phyloP scores from a whole-genome alignment of 1,140 invertebrate genomes.

The Polypedilum vanderplanki region DNA sequence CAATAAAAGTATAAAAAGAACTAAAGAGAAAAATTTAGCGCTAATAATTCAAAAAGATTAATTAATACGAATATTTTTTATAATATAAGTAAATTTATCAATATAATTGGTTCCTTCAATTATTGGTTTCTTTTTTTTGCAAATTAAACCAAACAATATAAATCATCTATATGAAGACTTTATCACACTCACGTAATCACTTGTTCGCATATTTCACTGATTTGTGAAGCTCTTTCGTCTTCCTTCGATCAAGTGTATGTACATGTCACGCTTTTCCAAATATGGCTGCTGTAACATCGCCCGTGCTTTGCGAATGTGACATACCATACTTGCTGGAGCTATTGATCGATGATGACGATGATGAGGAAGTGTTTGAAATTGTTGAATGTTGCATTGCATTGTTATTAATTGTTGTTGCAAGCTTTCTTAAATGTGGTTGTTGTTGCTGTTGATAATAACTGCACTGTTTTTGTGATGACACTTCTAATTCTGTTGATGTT shows the following conservation, averaged over 20 bases:
- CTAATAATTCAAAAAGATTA: too few relatives aligned
- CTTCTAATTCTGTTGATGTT: slow-evolving; percentile 7
- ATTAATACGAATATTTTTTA: neutral
- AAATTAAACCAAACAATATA: neutral
- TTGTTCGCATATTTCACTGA: slow-evolving; percentile 36
- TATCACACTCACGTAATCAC: neutral
- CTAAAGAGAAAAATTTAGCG: neutral
- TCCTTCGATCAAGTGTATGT: neutral
- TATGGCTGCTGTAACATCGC: slow-evolving; percentile 53
- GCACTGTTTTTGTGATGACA: neutral
- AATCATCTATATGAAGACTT: neutral
- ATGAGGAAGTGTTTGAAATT: slow-evolving; percentile 21
- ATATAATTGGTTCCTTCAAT: neutral
- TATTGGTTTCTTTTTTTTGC: too few relatives aligned
- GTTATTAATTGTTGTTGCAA: neutral
- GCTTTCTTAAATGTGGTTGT: neutral
- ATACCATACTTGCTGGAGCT: slow-evolving; percentile 37
- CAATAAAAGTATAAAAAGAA: neutral
- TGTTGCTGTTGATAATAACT: neutral
- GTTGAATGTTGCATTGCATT: slow-evolving; percentile 22
- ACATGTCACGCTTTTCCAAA: slow-evolving; percentile 52
- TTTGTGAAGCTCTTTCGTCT: slow-evolving; percentile 42
- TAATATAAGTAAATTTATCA: neutral
- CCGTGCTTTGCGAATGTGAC: slow-evolving; percentile 53
- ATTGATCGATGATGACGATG: slow-evolving; percentile 10